Conservation (phyloP, 2,888 invertebrate genomes). For the Pardosa pseudoannulata region DNA sequence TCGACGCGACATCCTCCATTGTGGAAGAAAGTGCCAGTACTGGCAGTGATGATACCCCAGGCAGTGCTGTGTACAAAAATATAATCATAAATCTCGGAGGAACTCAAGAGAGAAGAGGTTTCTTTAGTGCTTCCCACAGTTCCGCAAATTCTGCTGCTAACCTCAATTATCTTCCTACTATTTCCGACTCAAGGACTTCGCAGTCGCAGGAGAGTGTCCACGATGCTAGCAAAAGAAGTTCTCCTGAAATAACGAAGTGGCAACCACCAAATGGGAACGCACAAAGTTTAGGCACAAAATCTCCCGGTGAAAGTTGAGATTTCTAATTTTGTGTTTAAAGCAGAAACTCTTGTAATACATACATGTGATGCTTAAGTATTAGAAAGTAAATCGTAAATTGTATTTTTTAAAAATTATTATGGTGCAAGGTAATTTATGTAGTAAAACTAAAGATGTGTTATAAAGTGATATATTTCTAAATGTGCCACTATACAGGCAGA, state of each 20-base stretch:
- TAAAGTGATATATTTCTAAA: not conserved
- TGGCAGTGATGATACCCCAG: conserved; percentile 73
- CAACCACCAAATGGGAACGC: conserved; percentile 46
- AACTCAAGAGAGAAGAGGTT: conserved; percentile 37
- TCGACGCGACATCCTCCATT: conserved; percentile 73
- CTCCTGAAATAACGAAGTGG: conserved; percentile 53
- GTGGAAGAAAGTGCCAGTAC: conserved; percentile 74
- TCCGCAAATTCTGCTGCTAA: conserved; percentile 59
- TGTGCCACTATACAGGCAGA: not conserved
- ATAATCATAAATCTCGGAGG: conserved; percentile 74
- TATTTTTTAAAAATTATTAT: not conserved
- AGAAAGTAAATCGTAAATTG: not conserved
- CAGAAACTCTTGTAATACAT: not conserved
- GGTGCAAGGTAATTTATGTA: not conserved
- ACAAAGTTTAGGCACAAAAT: not conserved
- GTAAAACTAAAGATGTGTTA: not conserved
- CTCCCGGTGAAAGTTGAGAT: not conserved
- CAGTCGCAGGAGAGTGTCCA: conserved; percentile 56
- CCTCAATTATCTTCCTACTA: conserved; percentile 36
- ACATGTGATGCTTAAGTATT: not conserved
- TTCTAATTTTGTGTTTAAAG: not conserved
- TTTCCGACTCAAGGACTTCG: conserved; percentile 32
- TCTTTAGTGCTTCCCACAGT: conserved; percentile 47
- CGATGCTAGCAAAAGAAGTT: conserved; percentile 21
- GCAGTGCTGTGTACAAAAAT: conserved; percentile 74